Evolutionary conservation across 2,888 invertebrate genomes (phyloP).

Genomic region (Chorisops tibialis): DNA sequence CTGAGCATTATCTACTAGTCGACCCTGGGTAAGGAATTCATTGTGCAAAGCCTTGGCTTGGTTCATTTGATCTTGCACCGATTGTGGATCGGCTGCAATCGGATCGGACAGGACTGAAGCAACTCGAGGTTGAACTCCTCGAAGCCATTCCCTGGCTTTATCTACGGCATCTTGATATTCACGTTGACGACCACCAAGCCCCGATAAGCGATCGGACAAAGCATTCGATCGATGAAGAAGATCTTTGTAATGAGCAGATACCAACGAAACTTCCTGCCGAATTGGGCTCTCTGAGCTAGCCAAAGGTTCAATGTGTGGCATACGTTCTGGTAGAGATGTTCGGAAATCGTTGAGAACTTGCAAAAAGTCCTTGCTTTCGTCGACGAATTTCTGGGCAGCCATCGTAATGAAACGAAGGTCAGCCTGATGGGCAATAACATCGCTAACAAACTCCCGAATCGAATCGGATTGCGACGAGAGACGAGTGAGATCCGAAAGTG

Average conservation of each 20-base stretch:
- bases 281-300: conserved; percentile 70
- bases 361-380: conserved; percentile 90
- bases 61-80: conserved; percentile 82
- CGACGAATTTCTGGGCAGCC: conserved; percentile 93
- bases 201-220: conserved; percentile 76
- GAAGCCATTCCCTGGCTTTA: conserved; percentile 74
- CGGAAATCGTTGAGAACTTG: conserved; percentile 82
- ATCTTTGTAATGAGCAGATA: conserved; percentile 77
- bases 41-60: conserved; percentile 80
- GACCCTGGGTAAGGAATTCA: conserved; percentile 81
- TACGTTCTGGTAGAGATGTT: conserved; percentile 75
- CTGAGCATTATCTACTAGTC: conserved; percentile 80
- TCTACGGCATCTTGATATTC: conserved; percentile 82
- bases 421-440: conserved; percentile 93
- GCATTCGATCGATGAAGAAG: conserved; percentile 77
- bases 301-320: conserved; percentile 72
- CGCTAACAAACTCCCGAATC: conserved; percentile 85
- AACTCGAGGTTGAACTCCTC: conserved; percentile 70
- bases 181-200: conserved; percentile 71
- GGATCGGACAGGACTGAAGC: conserved; percentile 75
- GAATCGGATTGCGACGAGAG: conserved; percentile 70
- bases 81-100: conserved; percentile 80
- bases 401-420: conserved; percentile 93
- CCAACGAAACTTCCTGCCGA: conserved; percentile 72
- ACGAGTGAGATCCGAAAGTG: conserved; percentile 71